Evolutionary conservation across 2,888 invertebrate species (phyloP), one percentile per base, ranked within the genome.

Genomic region (Julus scanicus): DNA sequence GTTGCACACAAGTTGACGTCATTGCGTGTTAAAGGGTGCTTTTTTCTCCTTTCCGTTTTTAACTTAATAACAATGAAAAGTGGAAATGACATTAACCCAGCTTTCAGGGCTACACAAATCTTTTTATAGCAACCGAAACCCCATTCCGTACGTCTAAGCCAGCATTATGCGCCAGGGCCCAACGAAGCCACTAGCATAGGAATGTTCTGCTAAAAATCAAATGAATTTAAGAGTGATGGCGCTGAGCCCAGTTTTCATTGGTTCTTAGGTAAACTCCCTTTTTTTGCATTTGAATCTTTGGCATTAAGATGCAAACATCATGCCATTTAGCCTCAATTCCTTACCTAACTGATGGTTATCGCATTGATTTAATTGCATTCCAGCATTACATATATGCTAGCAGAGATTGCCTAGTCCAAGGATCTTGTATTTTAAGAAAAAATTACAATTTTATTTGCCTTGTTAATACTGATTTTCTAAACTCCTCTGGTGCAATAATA

Each of bases 191-290:
- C 29, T 71, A 71, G 71, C 71, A 71, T 71, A 11, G 29, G 71
- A 71, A 71, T 71, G 71, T 71, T 29, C 71, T 71, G 71, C 71
- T 71, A 29, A 71, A 71, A 71, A 71, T 71, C 71, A 71, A 29
- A 71, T 71, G 29, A 29, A 71, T 63, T 63, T 63, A 20, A 20
- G 63, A 17, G n/a, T 63, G 63, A 63, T 63, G 63, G n/a, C 63
- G n/a, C 20, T 17, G n/a, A 6, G n/a, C 63, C n/a, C 63, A 29
- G 29, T 29, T 71, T 29, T 71, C 29, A 71, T 71, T 71, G 71
- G n/a, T 29, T 71, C 71, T 29, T 71, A 29, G 71, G 71, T 71
- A 71, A 71, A 71, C n/a, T 11, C 71, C 71, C 71, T 29, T 29
- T 71, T 29, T 71, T 71, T 71, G 71, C 71, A 71, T 71, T 29